Base-by-base conservation (phyloP, 2,888 invertebrate species). In the Scaeva pyrastri region DNA sequence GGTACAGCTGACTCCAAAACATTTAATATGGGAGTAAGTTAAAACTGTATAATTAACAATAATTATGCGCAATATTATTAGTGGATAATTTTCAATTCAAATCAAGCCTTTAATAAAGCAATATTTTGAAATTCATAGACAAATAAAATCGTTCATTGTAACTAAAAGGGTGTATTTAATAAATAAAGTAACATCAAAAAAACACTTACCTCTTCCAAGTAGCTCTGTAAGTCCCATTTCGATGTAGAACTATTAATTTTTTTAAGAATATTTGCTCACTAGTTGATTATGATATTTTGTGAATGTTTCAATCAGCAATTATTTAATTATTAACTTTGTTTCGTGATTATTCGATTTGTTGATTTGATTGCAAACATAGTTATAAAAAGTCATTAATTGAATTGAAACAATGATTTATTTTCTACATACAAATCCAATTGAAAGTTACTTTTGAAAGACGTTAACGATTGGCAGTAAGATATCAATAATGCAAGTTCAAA, bases 91-190 rank as follows among this genome's bases (percentile, higher is more conserved):
- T 60, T 64, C 11, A 72, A 72, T 26, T 60, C 52, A 68, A 68
- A 48, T 26, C 52, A 41, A 45, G 41, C 75, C 64, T 75, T 66
- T 43, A 75, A 75, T 48, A 55, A 75, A 75, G 75, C 75, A 75
- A 75, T 75, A 75, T 55, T 55, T 75, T 66, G 52, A 66, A 45
- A 66, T 36, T 66, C 68, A 68, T 50, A 50, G 36, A 52, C 36
- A 52, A 68, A 68, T 52, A 52, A 68, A 52, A 50, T 11, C 19
- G 45, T 68, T 66, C 48, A 66, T 19, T 62, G 6, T 62, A 62
- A 48, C 16, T 31, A 31, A 45, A 64, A 45, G 16, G 45, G 45
- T 48, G 19, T 48, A 48, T 66, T 48, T 48, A 16, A 48, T 48
- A 19, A 31, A 64, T 11, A 50, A 31, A 66, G 19, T 16, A 50